Conservation (phyloP, 2,888 invertebrate species). For the Siphlonurus alternatus region DNA sequence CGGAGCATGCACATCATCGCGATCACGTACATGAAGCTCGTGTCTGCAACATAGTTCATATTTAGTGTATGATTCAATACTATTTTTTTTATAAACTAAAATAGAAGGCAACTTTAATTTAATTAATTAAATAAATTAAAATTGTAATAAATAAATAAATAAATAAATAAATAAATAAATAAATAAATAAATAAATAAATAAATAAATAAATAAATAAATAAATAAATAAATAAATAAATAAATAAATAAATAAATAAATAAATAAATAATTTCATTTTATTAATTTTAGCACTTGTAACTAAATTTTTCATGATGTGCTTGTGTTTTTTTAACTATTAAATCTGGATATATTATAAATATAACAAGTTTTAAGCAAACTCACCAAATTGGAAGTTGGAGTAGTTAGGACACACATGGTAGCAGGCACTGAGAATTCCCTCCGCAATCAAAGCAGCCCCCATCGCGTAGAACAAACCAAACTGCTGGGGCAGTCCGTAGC, state of each 20-base stretch:
- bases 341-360: too few relatives aligned
- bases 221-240: too few relatives aligned
- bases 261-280: too few relatives aligned
- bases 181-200: slow-evolving; percentile 3
- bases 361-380: too few relatives aligned
- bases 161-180: too few relatives aligned
- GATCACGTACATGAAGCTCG: slow-evolving; percentile 86
- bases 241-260: too few relatives aligned
- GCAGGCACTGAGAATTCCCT: slow-evolving; percentile 69
- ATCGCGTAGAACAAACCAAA: slow-evolving; percentile 74
- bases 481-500: slow-evolving; percentile 58
- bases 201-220: too few relatives aligned
- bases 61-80: neutral
- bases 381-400: slow-evolving; percentile 83
- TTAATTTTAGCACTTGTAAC: too few relatives aligned
- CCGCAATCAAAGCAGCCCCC: slow-evolving; percentile 71
- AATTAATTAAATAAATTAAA: neutral
- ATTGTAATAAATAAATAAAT: too few relatives aligned
- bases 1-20: slow-evolving; percentile 72
- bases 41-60: slow-evolving; percentile 49
- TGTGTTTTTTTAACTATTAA: too few relatives aligned
- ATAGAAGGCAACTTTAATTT: neutral
- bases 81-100: slow-evolving; percentile 2
- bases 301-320: too few relatives aligned
- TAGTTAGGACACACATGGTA: slow-evolving; percentile 82